Base-by-base conservation (phyloP, 2,888 invertebrate species). In the Lithophane semibrunnea region DNA sequence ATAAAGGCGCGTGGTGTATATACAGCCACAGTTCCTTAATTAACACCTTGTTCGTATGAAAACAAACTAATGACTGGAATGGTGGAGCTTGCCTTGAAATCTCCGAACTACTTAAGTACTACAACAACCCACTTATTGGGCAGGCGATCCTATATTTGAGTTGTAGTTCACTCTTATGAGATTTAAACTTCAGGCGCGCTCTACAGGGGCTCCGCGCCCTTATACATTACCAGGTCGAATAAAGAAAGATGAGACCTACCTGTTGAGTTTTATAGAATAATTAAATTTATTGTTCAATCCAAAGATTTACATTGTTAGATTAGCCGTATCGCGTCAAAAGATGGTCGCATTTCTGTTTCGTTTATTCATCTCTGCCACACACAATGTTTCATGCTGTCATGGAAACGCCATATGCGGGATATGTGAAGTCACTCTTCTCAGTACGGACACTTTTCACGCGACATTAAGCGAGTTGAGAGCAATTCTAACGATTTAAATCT, bases 21-120 rank as follows among this genome's bases (percentile, higher is more conserved):
- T 5, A 29, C 44, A 70, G 49, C 29, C 16, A 64, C 18, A 63
- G 44, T 56, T 52, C 42, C 29, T 63, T 67, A 73, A 81, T 69
- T 68, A 81, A 69, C 68, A 64, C 58, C 54, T n/a, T 54, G 52
- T 60, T 42, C 82, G 21, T 75, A 68, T 80, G 44, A 54, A 64
- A 82, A 82, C 54, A 61, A 80, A 81, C 5, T 60, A 69, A 65
- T 18, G 24, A 37, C 72, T 60, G 44, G 7, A 67, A 73, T 44
- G 13, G n/a, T 58, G 29, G 13, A 79, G 29, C 42, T 74, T 63
- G 9, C n/a, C 54, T 58, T 54, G 49, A 54, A 77, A 65, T 54
- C 65, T 56, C 49, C n/a, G 29, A 42, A 66, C 58, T 65, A 16
- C 12, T 37, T 61, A 29, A 16, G 8, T 61, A 54, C 16, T 29